phyloP scores from a whole-genome alignment of 2,113 vertebrate genomes.

The Podarcis muralis region DNA sequence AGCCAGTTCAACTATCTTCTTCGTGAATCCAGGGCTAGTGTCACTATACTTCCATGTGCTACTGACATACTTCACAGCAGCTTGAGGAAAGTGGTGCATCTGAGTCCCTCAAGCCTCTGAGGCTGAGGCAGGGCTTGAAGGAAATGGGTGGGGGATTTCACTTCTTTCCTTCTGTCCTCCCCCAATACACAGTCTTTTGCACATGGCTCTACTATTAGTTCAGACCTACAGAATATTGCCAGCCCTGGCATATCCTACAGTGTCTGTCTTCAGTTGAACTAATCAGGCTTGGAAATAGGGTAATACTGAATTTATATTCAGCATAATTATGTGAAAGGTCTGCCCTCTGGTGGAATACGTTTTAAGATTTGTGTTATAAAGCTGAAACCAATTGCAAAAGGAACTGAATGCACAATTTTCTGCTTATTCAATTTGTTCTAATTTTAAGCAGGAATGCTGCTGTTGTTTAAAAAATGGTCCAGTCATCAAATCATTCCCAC shows the following conservation, averaged over 20 bases:
- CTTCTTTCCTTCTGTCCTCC: too few relatives aligned
- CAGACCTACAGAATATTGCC: too few relatives aligned
- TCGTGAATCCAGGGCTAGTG: not conserved
- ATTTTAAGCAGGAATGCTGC: not conserved
- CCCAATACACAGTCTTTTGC: not conserved
- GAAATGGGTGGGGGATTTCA: not conserved
- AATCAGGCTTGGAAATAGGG: not conserved
- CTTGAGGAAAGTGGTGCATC: not conserved
- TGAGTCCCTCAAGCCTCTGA: not conserved
- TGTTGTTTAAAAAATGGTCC: not conserved
- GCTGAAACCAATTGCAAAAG: not conserved
- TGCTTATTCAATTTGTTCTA: not conserved
- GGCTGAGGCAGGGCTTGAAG: not conserved
- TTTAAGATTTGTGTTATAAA: not conserved
- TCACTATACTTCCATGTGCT: not conserved
- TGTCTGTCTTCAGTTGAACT: not conserved
- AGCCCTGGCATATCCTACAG: not conserved
- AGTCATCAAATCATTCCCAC: not conserved
- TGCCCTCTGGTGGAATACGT: slow-evolving; percentile 59
- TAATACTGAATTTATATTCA: not conserved
- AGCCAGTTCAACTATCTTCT: not conserved
- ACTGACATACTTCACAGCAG: not conserved
- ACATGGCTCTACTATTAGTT: too few relatives aligned
- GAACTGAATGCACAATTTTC: not conserved
- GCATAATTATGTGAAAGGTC: not conserved